Base-by-base conservation (phyloP, 2,113 vertebrate species). In the Hippopotamus amphibius region DNA sequence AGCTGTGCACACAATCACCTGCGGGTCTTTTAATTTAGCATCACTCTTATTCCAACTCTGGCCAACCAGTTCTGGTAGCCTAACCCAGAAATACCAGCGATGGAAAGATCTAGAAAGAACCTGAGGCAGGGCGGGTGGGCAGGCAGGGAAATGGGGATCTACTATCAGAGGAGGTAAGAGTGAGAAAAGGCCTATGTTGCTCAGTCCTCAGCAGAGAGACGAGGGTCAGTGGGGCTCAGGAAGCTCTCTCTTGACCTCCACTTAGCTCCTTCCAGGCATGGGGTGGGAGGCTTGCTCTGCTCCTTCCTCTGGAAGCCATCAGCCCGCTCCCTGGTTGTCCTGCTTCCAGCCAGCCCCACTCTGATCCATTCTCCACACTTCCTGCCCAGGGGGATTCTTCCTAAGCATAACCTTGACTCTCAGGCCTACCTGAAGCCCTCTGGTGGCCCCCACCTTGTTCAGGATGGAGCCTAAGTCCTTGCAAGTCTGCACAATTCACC, bases 401-500 rank as follows among this genome's bases (percentile, higher is more conserved):
- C 8, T 41, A 68, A 68, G 83, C 68, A 22, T 24, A 57, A 13
- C 30, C 48, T 83, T 82, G 41, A 50, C n/a, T 17, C 6, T 41
- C 13, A 19, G 21, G 41, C n/a, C 57, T 12, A 43, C 22, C 37
- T 15, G 26, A 66, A 66, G 33, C 19, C 46, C 5, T 2, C 11
- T 68, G 0, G 1, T 1, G 46, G 6, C 7, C 17, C 2, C 33
- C 65, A 33, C 14, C 5, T 0, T 7, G 10, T 33, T 33, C 7
- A 4, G 10, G 15, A 22, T 30, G 28, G 43, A 65, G 55, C 17
- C 63, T 33, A 63, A 24, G 43, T 15, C 15, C 55, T 65, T 22
- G 21, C 6, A 21, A 80, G 74, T 14, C 74, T 68, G 19, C 26
- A 50, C 24, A 30, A 3, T 16, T n/a, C 74, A 61, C 77, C 43